Evolutionary conservation across 1,140 invertebrate genomes (phyloP).

Genomic region (Conopomorpha cramerella): DNA sequence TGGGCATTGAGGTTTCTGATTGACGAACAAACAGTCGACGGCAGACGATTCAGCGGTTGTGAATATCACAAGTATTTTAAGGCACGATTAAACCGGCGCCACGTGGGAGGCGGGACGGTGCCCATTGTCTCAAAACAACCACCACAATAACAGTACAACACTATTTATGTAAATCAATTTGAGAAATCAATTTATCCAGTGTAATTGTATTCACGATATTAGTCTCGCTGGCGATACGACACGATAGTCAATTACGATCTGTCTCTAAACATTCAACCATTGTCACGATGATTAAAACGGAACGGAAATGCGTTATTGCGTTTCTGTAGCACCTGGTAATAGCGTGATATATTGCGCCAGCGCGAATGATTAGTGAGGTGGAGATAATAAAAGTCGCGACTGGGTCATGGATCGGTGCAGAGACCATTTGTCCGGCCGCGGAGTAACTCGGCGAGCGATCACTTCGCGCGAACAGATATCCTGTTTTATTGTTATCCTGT

Average conservation of each 20-base stretch:
- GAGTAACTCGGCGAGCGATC: background rate
- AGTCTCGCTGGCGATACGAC: constrained; percentile 16
- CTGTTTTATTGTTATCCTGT: constrained; percentile 43
- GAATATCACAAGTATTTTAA: too few relatives aligned
- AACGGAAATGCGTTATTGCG: too few relatives aligned
- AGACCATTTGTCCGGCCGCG: background rate
- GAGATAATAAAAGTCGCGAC: constrained; percentile 7
- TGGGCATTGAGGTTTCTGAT: constrained; percentile 43
- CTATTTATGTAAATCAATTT: constrained; percentile 48
- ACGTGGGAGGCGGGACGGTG: constrained; percentile 46
- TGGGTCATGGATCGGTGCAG: constrained; percentile 18
- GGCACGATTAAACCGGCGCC: constrained; percentile 15
- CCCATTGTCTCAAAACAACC: constrained; percentile 48
- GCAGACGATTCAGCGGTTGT: too few relatives aligned
- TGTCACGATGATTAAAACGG: too few relatives aligned
- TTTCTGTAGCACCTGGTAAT: background rate
- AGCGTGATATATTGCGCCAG: constrained; percentile 5
- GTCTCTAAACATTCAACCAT: too few relatives aligned
- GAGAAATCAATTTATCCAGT: constrained; percentile 46
- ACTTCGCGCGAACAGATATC: constrained; percentile 38
- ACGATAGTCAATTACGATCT: constrained; percentile 18
- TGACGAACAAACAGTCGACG: constrained; percentile 49
- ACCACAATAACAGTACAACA: constrained; percentile 42
- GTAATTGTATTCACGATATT: constrained; percentile 37
- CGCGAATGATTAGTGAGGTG: constrained; percentile 8